Conservation (phyloP, 2,888 invertebrate species). For the Lycocerus yunnanus region DNA sequence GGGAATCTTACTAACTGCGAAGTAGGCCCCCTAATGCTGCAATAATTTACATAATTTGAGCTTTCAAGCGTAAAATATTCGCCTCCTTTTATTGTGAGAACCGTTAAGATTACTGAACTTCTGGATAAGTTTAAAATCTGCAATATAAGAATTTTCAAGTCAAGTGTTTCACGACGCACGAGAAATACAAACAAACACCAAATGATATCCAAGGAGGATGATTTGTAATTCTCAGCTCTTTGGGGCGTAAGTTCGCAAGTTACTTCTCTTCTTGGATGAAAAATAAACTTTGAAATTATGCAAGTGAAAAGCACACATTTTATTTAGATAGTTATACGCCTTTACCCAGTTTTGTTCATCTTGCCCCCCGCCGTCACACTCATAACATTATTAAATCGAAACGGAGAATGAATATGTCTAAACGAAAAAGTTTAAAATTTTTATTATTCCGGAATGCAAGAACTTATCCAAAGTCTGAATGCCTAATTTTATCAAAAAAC, state of each 20-base stretch:
- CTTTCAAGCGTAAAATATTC: slow-evolving; percentile 1
- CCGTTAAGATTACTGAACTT: slow-evolving; percentile 6
- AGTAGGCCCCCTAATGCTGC: neutral
- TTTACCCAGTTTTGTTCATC: no score
- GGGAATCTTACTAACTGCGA: slow-evolving; percentile 10
- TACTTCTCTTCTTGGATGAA: neutral
- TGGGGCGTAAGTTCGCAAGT: neutral
- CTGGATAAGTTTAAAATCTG: neutral
- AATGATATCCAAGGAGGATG: neutral
- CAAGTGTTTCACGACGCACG: neutral
- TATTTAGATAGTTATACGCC: no score
- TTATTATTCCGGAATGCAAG: no score
- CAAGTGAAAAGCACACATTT: neutral
- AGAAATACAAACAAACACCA: neutral
- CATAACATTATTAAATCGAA: no score
- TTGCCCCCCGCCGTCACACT: no score
- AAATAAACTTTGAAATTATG: neutral
- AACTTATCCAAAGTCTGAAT: no score
- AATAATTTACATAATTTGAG: slow-evolving; percentile 10
- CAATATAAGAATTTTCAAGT: neutral
- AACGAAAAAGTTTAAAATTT: no score
- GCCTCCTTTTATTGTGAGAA: neutral
- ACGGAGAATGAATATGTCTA: no score
- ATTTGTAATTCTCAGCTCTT: neutral
- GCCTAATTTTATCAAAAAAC: no score